Conservation (phyloP, 2,888 invertebrate genomes). For the Drosophila emarginata region DNA sequence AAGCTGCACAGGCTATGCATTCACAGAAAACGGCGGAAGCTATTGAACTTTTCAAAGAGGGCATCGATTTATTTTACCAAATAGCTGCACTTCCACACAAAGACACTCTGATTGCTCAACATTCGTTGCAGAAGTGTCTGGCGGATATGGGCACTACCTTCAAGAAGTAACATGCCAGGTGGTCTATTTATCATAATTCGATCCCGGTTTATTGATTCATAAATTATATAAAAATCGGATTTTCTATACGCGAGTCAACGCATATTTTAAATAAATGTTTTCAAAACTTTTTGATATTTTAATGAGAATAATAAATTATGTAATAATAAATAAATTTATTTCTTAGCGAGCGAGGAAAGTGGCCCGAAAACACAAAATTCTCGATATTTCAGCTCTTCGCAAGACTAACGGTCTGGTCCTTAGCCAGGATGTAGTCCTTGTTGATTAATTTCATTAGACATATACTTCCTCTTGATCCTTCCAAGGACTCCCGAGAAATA, state of each 20-base stretch:
- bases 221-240: neutral
- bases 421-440: no score
- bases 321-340: no score
- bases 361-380: no score
- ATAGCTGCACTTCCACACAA: conserved; percentile 87
- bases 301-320: neutral
- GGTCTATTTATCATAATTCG: neutral
- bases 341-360: no score
- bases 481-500: no score
- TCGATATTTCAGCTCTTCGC: no score
- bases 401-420: no score
- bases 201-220: neutral
- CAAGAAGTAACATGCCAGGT: conserved; percentile 47
- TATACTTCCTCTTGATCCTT: no score
- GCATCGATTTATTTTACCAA: conserved; percentile 85
- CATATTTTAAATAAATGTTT: neutral
- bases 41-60: conserved; percentile 84
- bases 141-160: conserved; percentile 82
- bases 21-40: conserved; percentile 84
- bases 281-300: neutral
- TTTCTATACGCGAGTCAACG: neutral
- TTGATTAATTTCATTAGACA: no score
- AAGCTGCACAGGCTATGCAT: conserved; percentile 83
- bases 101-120: conserved; percentile 88
- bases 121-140: conserved; percentile 86